Evolutionary conservation across 2,797 vertebrate genomes (phyloP), one percentile per base, ranked within the genome.

Genomic region (Lates japonicus): DNA sequence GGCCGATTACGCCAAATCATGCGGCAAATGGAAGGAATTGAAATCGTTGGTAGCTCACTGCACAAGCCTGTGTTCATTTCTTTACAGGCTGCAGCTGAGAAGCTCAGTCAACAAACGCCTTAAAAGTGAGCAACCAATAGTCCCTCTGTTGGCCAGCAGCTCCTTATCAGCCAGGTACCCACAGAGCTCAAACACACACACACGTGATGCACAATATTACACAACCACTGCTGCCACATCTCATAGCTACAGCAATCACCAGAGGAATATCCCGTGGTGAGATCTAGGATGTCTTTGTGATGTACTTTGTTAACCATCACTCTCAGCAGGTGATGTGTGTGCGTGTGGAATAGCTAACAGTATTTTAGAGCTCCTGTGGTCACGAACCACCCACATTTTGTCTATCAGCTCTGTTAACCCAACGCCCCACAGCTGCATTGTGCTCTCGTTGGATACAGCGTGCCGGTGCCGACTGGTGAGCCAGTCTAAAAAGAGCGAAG

Each of bases 231-330:
- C 61, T 82, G 66, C 67, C 70, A 75, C 71, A 61, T n/a, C 75
- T 42, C 3, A 41, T 71, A 78, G 55, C 39, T 37, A 37, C 49
- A 84, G 20, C 69, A 9, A n/a, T n/a, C n/a, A 55, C n/a, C 72
- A 81, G 33, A 77, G n/a, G 12, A 76, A 72, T 64, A 88, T 87
- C 75, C 78, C 88, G 89, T 86, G 79, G 84, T 78, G 73, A 76
- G 57, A 82, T 63, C 59, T 67, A 58, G 39, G 77, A 64, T 81
- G 88, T 80, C 83, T 85, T 83, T 82, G 73, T 79, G 29, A 78
- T 68, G 71, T 68, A n/a, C 89, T 90, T 90, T 92, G 90, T 92
- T 76, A 90, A 90, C 71, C 83, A 73, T 81, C 83, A 85, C 37
- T 84, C 80, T 79, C 62, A 67, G 74, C 39, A 12, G 48, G 59